Base-by-base conservation (phyloP, 2,888 invertebrate species). In the Metacarcinus magister region DNA sequence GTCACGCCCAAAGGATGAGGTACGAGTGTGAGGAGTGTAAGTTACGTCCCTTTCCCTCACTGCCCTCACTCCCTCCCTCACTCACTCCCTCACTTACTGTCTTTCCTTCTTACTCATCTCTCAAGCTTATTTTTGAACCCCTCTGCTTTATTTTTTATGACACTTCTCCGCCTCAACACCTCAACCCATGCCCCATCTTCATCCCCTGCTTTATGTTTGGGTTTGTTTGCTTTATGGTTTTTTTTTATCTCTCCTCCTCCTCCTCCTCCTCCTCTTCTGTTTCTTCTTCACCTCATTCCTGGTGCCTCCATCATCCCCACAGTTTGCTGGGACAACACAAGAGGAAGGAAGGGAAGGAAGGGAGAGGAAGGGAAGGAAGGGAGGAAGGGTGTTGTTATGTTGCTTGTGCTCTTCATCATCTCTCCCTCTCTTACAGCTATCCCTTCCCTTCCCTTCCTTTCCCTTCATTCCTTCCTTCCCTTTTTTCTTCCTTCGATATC, bases 31-130 rank as follows among this genome's bases (percentile, higher is more conserved):
- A 23, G n/a, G 67, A 67, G 23, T 10, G n/a, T 43, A 43, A 67
- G n/a, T 43, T 75, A 75, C n/a, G 75, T 28, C 75, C 28, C 75
- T 28, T 28, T 75, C 28, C 28, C 32, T 82, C 32, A 7, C 87
- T 39, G 10, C 13, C 13, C 87, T 87, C 39, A 8, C 87, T 39
- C 39, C 8, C 75, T 82, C 75, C 4, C 75, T 82, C 75, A 82
- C 75, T 82, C 75, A 82, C 75, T 82, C 75, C 28, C 75, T 82
- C 75, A 82, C 75, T 82, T 28, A 28, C 75, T 82, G 75, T 87
- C 87, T 39, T 32, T 39, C 19, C 87, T 87, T 39, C 39, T 87
- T 39, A 39, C 39, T 39, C 87, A 87, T 87, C 39, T 87, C 87
- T 87, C 87, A 39, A 10, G 87, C 87, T 87, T 87, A 39, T 87